Evolutionary conservation across 2,797 vertebrate genomes (phyloP), one percentile per base, ranked within the genome.

Genomic region (Trematomus bernacchii): DNA sequence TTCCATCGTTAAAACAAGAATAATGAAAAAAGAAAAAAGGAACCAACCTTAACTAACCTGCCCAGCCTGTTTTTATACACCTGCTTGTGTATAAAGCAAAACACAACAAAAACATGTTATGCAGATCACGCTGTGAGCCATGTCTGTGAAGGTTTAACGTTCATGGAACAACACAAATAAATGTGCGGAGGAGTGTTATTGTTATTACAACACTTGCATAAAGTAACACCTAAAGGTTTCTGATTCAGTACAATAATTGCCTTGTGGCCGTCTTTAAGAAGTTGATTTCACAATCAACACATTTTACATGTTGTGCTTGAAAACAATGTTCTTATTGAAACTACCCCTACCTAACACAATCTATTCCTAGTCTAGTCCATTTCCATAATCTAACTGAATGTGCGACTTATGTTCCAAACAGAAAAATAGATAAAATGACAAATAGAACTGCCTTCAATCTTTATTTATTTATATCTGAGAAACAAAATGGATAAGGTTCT

Each of bases 61-160:
- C 9, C 27, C 11, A 23, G 42, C 71, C 70, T 60, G 79, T 81
- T 84, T 71, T 15, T 53, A 37, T 55, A 19, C 10, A 40, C 13
- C 51, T 48, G 44, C n/a, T 65, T 52, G n/a, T 44, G 53, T 18
- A 55, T 61, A 55, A 40, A 37, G 33, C 13, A 19, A 48, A 12
- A 19, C 19, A n/a, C 37, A 48, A 47, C 8, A 44, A 12, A 46
- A 15, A 43, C 50, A 67, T 5, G 12, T 50, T n/a, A 7, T 16
- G 5, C 54, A 57, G 27, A 30, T 64, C 21, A 57, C 52, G 55
- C 18, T 52, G 10, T 6, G 12, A 58, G 46, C 1, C 33, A 58
- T 61, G 48, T 21, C 64, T 64, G 10, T 14, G 40, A 58, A 3
- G 59, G 15, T 21, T 58, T 16, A 21, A 55, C 0, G 10, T 44